phyloP scores from a whole-genome alignment of 2,888 invertebrate genomes.

The Bhutanitis thaidina region DNA sequence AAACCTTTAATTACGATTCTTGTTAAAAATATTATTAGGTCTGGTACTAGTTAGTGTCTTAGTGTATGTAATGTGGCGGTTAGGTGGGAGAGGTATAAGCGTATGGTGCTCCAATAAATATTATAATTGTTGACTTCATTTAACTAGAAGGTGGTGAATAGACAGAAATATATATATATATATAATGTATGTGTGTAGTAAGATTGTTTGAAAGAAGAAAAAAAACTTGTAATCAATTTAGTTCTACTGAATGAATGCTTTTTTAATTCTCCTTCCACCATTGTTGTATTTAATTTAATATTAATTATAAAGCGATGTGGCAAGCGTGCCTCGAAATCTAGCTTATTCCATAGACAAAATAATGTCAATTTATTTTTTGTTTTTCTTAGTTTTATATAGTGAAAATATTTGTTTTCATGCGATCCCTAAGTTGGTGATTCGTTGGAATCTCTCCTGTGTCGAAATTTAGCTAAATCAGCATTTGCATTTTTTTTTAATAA shows the following conservation, averaged over 20 bases:
- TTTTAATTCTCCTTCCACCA: no score
- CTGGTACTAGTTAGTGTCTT: background rate
- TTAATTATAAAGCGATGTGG: no score
- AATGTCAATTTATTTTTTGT: no score
- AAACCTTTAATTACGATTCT: no score
- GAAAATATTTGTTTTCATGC: no score
- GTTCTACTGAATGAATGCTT: background rate
- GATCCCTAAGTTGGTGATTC: background rate
- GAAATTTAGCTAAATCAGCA: background rate
- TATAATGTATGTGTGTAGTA: background rate
- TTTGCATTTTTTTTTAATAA: background rate
- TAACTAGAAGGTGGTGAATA: background rate
- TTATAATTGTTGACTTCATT: slow-evolving; percentile 1
- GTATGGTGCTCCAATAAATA: slow-evolving; percentile 7
- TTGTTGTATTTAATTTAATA: no score
- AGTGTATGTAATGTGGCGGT: background rate
- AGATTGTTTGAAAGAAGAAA: background rate
- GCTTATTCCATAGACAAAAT: no score
- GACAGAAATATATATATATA: background rate
- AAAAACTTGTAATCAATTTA: background rate
- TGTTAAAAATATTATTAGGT: no score
- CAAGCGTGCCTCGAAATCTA: no score
- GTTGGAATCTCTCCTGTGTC: slow-evolving; percentile 11
- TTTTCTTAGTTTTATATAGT: background rate
- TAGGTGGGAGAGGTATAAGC: background rate